phyloP scores from a whole-genome alignment of 92 coral and sea anemone genomes.

The Nematostella vectensis region DNA sequence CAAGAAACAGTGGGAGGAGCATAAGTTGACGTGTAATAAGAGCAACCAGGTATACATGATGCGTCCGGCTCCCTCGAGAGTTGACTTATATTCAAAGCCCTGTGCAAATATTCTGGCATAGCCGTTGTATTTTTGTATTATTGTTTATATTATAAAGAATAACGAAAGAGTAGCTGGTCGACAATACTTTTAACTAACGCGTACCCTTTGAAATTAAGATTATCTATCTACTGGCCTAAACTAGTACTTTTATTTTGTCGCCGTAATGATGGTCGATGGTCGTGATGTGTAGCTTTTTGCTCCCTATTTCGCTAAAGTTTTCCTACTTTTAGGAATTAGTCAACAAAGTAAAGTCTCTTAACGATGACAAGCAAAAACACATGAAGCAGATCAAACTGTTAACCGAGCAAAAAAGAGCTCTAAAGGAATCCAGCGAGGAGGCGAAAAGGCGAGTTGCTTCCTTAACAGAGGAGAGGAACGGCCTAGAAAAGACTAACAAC shows the following conservation, averaged over 20 bases:
- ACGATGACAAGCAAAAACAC: conserved; percentile 22
- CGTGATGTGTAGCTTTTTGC: too few species aligned
- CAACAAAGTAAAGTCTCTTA: conserved; percentile 4
- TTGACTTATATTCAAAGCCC: too few species aligned
- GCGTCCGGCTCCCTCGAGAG: not conserved
- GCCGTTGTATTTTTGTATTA: too few species aligned
- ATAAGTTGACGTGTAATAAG: conserved; percentile 40
- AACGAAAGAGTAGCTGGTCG: too few species aligned
- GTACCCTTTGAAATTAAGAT: too few species aligned
- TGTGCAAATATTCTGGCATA: too few species aligned
- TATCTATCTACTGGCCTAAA: too few species aligned
- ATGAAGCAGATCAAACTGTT: conserved; percentile 15
- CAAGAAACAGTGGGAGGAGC: conserved; percentile 80
- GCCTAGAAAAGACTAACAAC: conserved; percentile 13
- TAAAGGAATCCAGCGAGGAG: conserved; percentile 18
- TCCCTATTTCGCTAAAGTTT: too few species aligned
- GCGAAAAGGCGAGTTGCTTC: conserved; percentile 15
- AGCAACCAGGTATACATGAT: conserved; percentile 40
- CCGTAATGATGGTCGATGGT: too few species aligned
- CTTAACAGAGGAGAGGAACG: conserved; percentile 18
- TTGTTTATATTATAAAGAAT: too few species aligned
- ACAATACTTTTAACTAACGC: too few species aligned
- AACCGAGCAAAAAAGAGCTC: conserved; percentile 8
- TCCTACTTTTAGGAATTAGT: conserved; percentile 21
- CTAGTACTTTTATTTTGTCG: too few species aligned